Evolutionary conservation across 1,140 invertebrate species (phyloP).

Genomic region (Brachionus rubens): DNA sequence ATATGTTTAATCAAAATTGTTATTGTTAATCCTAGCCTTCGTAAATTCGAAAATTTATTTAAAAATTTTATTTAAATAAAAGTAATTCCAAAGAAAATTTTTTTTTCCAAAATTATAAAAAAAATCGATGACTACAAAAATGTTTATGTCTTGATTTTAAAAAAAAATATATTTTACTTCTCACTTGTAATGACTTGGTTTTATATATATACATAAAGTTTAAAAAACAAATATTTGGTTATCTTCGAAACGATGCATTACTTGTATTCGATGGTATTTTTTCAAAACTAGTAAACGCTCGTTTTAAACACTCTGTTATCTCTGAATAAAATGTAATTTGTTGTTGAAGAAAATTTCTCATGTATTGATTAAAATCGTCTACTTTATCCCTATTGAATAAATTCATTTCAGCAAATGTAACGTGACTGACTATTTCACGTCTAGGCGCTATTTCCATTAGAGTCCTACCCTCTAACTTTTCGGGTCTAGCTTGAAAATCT

Average conservation of each 20-base stretch:
- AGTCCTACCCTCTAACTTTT: constrained; percentile 24
- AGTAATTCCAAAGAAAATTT: too few species aligned
- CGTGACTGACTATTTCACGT: constrained; percentile 81
- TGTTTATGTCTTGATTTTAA: too few species aligned
- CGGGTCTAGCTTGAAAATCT: constrained; percentile 21
- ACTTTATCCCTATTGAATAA: constrained; percentile 84
- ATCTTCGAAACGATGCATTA: constrained; percentile 31
- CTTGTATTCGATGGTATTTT: constrained; percentile 3
- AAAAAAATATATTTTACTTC: too few species aligned
- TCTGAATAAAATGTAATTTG: constrained; percentile 89
- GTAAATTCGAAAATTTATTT: background rate
- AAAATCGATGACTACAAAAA: too few species aligned
- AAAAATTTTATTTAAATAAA: too few species aligned
- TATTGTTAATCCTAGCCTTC: background rate
- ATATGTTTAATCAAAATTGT: background rate
- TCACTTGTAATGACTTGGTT: too few species aligned
- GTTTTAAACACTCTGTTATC: constrained; percentile 52
- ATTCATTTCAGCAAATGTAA: constrained; percentile 84
- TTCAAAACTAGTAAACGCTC: constrained; percentile 28
- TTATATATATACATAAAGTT: too few species aligned
- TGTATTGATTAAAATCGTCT: constrained; percentile 77
- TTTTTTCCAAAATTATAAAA: too few species aligned
- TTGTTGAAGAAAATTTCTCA: constrained; percentile 77
- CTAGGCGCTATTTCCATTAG: constrained; percentile 65
- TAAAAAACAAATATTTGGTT: constrained; percentile 22